phyloP scores from a whole-genome alignment of 2,888 invertebrate genomes.

The Carterocephalus palaemon region DNA sequence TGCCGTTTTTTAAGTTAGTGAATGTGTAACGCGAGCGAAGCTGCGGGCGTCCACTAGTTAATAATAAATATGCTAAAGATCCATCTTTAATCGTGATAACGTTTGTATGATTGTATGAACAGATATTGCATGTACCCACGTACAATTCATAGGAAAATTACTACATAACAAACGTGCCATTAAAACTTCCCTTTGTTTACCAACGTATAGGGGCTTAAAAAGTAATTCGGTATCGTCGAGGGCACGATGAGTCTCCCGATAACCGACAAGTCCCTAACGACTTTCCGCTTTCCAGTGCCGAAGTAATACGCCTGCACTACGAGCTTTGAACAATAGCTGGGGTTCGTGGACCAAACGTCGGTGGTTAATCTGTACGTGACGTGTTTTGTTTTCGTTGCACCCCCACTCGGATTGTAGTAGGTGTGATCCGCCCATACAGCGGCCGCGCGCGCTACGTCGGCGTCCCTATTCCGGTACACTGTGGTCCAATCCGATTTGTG shows the following conservation, averaged over 20 bases:
- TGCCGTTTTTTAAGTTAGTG: too few relatives aligned
- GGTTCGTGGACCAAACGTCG: constrained; percentile 42
- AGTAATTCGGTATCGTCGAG: constrained; percentile 46
- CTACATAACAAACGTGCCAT: too few relatives aligned
- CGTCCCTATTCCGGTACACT: constrained; percentile 48
- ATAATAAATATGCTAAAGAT: too few relatives aligned
- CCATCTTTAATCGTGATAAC: too few relatives aligned
- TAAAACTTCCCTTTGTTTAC: constrained; percentile 48
- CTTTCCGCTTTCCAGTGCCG: constrained; percentile 45
- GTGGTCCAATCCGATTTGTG: constrained; percentile 51
- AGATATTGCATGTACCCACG: too few relatives aligned
- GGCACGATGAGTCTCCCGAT: constrained; percentile 41
- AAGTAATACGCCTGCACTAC: constrained; percentile 53
- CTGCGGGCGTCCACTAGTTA: too few relatives aligned
- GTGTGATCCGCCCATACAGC: constrained; percentile 50
- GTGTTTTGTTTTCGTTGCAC: constrained; percentile 44
- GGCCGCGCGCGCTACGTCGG: constrained; percentile 38
- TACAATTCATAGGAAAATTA: too few relatives aligned
- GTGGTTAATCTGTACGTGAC: constrained; percentile 45
- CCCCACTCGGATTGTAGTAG: constrained; percentile 46
- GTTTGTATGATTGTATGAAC: too few relatives aligned
- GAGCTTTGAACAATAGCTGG: constrained; percentile 56
- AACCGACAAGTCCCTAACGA: constrained; percentile 39
- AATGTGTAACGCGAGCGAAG: too few relatives aligned
- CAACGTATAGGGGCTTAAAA: constrained; percentile 45